These are phyloP conservation scores for Pteropus rufus DNA, from an alignment of 2,797 vertebrate genomes.

Conservation along the genomic window DNA sequence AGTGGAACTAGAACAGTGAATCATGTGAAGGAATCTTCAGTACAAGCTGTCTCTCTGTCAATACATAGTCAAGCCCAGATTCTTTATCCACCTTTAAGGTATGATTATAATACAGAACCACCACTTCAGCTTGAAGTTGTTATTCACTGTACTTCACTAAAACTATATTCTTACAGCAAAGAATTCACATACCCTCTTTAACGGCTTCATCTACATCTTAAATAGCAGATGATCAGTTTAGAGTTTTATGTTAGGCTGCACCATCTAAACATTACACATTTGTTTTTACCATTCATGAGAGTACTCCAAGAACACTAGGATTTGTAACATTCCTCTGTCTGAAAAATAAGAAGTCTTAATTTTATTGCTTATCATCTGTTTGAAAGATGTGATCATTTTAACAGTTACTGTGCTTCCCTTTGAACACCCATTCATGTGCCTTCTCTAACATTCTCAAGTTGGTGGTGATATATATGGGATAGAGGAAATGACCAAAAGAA, in stretches of 20 bases:
- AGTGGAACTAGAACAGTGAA: neutral
- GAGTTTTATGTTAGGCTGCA: neutral
- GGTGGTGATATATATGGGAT: neutral
- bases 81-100: neutral
- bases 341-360: neutral
- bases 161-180: neutral
- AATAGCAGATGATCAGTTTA: neutral
- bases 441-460: neutral
- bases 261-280: neutral
- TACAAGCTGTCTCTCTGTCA: neutral
- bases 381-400: neutral
- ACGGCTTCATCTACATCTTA: neutral
- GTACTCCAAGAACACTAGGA: accelerated
- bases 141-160: neutral
- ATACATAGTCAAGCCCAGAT: too few relatives aligned
- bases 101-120: neutral
- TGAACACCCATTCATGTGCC: neutral
- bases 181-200: neutral
- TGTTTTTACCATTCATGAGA: neutral
- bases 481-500: neutral
- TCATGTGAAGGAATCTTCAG: neutral
- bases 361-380: neutral
- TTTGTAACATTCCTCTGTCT: neutral
- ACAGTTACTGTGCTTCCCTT: neutral
- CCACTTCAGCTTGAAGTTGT: neutral